Percentiles rank a stretch among this genome's conserved stretches.
phyloP scores from a whole-genome alignment of 37 sponge, comb jelly and placozoan genomes.

The Bolinopsis microptera region DNA sequence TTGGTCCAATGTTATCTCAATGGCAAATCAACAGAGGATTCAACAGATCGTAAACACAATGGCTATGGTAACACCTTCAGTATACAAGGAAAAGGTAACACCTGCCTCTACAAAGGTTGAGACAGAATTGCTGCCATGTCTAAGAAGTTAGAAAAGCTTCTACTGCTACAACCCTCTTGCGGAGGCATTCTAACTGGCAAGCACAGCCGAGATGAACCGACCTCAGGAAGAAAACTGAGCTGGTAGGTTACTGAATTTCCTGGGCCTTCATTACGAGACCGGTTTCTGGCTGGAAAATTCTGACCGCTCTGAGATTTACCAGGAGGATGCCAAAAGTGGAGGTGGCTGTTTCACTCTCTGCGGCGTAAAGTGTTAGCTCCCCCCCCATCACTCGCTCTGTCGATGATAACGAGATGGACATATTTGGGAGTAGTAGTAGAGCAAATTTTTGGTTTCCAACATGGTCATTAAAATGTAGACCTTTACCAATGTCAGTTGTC shows the following conservation, averaged over 20 bases:
- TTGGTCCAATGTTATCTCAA: conserved; percentile 83
- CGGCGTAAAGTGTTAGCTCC: not conserved
- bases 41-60: conserved; percentile 81
- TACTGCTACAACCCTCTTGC: conserved; percentile 94
- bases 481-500: conserved; percentile 70
- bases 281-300: not conserved
- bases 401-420: not conserved
- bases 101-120: conserved; percentile 77
- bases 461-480: not conserved
- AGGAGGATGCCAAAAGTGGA: not conserved
- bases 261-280: not conserved
- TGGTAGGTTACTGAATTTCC: not conserved
- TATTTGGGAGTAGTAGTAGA: not conserved
- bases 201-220: conserved; percentile 62
- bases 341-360: not conserved
- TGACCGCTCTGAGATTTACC: not conserved
- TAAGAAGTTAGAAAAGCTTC: conserved; percentile 81
- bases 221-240: not conserved
- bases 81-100: conserved; percentile 95
- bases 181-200: conserved; percentile 86
- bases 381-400: not conserved
- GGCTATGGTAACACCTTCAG: conserved; percentile 87
- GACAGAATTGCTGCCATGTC: conserved; percentile 81
- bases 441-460: not conserved
- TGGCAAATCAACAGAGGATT: conserved; percentile 76